Percentiles rank a stretch among this genome's conserved stretches.
These are phyloP conservation scores for Trochalopteron elliotii DNA, from an alignment of 2,113 vertebrate species.

Conservation along the genomic window DNA sequence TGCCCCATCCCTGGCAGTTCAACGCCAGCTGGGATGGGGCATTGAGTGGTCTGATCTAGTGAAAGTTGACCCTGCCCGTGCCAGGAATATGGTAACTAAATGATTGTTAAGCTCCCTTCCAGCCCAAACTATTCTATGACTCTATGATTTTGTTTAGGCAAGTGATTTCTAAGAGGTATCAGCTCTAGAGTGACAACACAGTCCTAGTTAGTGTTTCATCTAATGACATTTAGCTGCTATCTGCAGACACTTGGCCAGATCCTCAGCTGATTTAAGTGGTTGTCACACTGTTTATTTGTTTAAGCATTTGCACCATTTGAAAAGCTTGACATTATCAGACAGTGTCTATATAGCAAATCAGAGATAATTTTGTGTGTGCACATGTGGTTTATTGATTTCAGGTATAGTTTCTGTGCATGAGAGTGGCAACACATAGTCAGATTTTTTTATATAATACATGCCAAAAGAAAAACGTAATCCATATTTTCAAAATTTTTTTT, in stretches of 20 bases:
- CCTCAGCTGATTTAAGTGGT: neutral
- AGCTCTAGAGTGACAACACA: neutral
- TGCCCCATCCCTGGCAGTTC: neutral
- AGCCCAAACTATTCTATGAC: neutral
- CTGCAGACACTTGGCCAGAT: neutral
- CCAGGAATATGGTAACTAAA: too few relatives aligned
- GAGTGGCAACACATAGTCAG: neutral
- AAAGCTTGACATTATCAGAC: neutral
- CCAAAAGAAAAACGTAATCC: neutral
- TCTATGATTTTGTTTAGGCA: neutral
- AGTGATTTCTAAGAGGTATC: neutral
- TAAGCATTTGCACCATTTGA: neutral
- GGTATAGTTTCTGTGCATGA: neutral
- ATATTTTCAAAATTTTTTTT: neutral
- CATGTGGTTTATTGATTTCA: neutral
- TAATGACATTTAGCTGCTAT: neutral
- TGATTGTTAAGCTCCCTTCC: neutral
- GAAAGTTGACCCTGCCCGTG: neutral
- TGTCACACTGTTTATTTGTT: neutral
- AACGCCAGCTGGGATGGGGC: neutral
- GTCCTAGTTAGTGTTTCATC: neutral
- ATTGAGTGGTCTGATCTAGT: neutral
- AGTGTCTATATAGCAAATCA: neutral
- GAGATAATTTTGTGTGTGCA: neutral
- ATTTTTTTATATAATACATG: neutral